These are phyloP conservation scores for Lepidiolamprologus cunningtoni DNA, from an alignment of 2,113 vertebrate species.

Conservation along the genomic window DNA sequence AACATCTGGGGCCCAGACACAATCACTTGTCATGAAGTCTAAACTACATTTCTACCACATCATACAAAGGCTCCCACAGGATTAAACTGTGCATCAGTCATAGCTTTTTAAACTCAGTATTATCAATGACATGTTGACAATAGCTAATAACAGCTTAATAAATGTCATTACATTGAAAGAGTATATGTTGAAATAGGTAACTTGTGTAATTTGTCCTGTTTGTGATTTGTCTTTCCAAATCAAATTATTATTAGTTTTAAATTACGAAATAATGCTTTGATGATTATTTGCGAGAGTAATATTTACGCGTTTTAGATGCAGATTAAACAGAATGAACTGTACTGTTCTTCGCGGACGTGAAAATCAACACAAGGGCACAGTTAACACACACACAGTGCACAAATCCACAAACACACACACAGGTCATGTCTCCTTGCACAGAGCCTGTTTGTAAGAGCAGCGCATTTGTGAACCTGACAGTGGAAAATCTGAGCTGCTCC, in stretches of 20 bases:
- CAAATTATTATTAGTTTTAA: not conserved
- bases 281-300: not conserved
- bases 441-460: slow-evolving; percentile 49
- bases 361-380: not conserved
- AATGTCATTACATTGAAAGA: not conserved
- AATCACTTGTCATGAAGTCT: slow-evolving; percentile 31
- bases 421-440: slow-evolving; percentile 48
- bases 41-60: slow-evolving; percentile 33
- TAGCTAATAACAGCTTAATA: not conserved
- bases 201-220: not conserved
- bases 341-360: not conserved
- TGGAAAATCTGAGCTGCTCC: slow-evolving; percentile 63
- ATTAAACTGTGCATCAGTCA: slow-evolving; percentile 16
- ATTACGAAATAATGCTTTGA: not conserved
- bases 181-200: not conserved
- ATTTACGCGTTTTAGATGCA: not conserved
- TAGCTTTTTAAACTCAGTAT: not conserved
- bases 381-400: not conserved
- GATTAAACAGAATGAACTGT: not conserved
- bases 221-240: not conserved
- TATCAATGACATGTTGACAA: not conserved
- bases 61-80: not conserved
- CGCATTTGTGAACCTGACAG: slow-evolving; percentile 55
- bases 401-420: not conserved
- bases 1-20: slow-evolving; percentile 44